Conservation (phyloP, 2,888 invertebrate species). For the Rhodophaea formosa region DNA sequence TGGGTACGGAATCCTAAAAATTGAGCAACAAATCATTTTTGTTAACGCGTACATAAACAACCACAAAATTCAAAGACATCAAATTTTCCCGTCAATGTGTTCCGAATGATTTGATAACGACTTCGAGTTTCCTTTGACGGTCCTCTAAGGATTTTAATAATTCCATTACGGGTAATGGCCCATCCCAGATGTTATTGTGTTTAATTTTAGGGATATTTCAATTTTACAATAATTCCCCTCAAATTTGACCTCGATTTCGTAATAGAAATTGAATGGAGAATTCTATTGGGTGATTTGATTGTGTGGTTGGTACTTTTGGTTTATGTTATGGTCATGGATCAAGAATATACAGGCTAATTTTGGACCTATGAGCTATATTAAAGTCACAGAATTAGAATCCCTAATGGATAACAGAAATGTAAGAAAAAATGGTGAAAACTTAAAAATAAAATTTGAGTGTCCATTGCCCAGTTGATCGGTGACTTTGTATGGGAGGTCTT, state of each 20-base stretch:
- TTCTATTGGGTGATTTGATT: background rate
- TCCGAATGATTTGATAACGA: slow-evolving; percentile 13
- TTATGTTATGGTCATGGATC: no score
- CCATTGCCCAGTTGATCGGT: no score
- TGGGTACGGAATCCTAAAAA: no score
- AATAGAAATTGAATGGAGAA: background rate
- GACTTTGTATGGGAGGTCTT: no score
- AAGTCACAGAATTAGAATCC: no score
- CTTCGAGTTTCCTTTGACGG: background rate
- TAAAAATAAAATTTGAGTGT: no score
- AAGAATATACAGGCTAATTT: no score
- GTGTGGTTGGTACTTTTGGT: background rate
- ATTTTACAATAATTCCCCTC: slow-evolving; percentile 11
- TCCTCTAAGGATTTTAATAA: slow-evolving; percentile 15
- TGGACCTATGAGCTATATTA: no score
- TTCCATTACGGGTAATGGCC: slow-evolving; percentile 16
- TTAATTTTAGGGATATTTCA: slow-evolving; percentile 12
- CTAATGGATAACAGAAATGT: no score
- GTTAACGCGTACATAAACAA: background rate
- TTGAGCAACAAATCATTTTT: no score
- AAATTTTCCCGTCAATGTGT: background rate
- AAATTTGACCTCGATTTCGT: background rate
- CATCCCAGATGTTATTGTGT: slow-evolving; percentile 16
- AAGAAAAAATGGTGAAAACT: no score
- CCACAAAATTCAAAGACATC: background rate